These are phyloP conservation scores for Anoplius nigerrimus DNA, from an alignment of 2,888 invertebrate species.

Conservation along the genomic window DNA sequence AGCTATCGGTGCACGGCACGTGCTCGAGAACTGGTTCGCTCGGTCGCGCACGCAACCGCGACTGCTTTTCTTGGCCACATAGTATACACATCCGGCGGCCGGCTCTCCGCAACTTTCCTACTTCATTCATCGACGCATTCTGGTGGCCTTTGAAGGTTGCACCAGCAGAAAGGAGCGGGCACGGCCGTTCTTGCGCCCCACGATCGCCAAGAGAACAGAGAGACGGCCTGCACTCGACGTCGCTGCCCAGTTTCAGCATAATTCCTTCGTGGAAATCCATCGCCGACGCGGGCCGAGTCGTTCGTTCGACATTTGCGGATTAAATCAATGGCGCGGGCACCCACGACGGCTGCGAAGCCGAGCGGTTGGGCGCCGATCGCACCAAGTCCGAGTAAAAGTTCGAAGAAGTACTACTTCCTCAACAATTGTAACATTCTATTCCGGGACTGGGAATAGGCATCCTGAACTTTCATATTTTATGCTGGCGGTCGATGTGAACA, in stretches of 20 bases:
- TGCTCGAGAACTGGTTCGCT: constrained; percentile 24
- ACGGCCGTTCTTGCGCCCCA: constrained; percentile 1
- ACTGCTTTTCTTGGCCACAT: constrained; percentile 52
- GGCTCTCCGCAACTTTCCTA: constrained; percentile 66
- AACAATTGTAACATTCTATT: too few species aligned
- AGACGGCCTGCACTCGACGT: constrained; percentile 15
- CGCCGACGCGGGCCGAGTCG: too few species aligned
- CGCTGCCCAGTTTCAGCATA: constrained; percentile 51
- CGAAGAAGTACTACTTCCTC: too few species aligned
- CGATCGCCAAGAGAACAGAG: background rate
- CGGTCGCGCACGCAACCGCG: constrained; percentile 26
- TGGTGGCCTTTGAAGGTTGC: constrained; percentile 74
- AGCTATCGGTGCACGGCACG: constrained; percentile 12
- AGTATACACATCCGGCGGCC: constrained; percentile 66
- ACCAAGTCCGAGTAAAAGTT: too few species aligned
- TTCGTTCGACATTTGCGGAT: too few species aligned
- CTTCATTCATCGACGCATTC: constrained; percentile 74
- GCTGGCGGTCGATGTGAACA: too few species aligned
- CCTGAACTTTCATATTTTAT: too few species aligned
- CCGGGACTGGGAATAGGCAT: too few species aligned
- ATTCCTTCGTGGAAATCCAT: constrained; percentile 46
- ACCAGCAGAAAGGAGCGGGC: constrained; percentile 58
- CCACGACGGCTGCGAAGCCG: too few species aligned
- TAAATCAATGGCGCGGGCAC: too few species aligned
- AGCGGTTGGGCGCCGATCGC: too few species aligned